A percentile compares a stretch with the other conserved stretches of the same genome.
Conservation (phyloP, 2,113 vertebrate genomes). For the Thomomys bottae region DNA sequence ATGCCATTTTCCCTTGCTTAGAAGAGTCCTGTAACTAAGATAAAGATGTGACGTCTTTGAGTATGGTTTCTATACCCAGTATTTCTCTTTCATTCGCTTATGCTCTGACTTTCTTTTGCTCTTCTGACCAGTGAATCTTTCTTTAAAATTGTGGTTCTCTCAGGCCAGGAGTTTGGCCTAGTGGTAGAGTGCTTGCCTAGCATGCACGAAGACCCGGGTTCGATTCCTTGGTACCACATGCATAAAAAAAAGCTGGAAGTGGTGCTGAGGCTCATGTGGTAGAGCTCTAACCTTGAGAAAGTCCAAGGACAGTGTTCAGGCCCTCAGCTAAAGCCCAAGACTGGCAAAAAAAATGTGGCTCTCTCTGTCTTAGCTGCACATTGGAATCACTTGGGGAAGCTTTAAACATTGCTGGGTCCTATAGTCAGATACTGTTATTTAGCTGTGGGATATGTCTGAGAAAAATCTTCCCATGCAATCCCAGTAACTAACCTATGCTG, state of each 20-base stretch:
- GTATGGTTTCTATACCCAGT: background rate
- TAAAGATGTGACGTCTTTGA: background rate
- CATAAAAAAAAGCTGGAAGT: no score
- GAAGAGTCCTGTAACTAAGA: background rate
- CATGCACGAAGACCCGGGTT: no score
- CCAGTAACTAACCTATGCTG: background rate
- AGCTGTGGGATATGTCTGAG: background rate
- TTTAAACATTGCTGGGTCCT: background rate
- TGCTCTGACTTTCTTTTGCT: slow-evolving; percentile 3
- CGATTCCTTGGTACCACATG: no score
- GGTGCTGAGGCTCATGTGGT: no score
- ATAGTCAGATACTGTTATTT: background rate
- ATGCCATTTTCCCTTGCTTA: background rate
- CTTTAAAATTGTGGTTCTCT: background rate
- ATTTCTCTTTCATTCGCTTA: background rate
- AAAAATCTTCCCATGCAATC: background rate
- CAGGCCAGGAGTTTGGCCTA: no score
- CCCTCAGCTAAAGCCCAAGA: no score
- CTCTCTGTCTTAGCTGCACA: background rate
- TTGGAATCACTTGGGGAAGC: background rate
- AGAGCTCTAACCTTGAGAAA: no score
- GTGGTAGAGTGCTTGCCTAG: no score
- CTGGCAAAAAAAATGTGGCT: background rate
- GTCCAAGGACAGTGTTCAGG: no score
- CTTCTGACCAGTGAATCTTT: background rate